These are phyloP conservation scores for Halocaridina rubra DNA, from an alignment of 2,888 invertebrate genomes.

Conservation along the genomic window DNA sequence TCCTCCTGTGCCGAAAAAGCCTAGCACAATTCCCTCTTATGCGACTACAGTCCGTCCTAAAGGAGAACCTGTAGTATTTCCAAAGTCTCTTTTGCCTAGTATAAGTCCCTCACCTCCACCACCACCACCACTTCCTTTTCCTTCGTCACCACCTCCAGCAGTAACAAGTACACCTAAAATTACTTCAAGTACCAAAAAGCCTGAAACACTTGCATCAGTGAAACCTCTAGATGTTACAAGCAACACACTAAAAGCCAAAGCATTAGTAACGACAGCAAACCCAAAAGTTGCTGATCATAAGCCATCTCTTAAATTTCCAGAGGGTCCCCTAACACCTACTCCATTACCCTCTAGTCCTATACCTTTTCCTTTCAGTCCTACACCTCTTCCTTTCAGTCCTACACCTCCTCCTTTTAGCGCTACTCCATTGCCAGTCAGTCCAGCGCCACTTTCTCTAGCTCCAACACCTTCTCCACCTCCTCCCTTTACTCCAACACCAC, in stretches of 20 bases:
- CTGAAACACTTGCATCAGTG: too few species aligned
- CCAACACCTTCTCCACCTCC: neutral
- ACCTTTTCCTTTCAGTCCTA: neutral
- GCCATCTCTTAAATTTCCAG: too few species aligned
- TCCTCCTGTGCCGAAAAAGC: too few species aligned
- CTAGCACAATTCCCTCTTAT: too few species aligned
- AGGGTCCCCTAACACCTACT: neutral
- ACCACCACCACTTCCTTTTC: neutral
- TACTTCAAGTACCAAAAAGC: slow-evolving; percentile 34
- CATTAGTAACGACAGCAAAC: neutral
- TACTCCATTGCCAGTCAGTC: neutral
- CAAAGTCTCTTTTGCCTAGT: neutral
- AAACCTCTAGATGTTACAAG: too few species aligned
- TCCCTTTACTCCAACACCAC: neutral
- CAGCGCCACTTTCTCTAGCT: neutral
- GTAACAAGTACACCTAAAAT: neutral
- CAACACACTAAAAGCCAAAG: too few species aligned
- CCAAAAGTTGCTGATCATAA: too few species aligned
- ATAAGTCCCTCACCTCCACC: neutral
- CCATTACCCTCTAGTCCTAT: neutral
- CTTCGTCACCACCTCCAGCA: neutral
- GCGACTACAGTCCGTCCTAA: too few species aligned
- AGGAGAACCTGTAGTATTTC: neutral
- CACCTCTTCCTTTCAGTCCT: neutral
- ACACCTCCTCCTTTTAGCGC: neutral